Conservation (phyloP, 2,797 vertebrate species). For the Alectoris magna region DNA sequence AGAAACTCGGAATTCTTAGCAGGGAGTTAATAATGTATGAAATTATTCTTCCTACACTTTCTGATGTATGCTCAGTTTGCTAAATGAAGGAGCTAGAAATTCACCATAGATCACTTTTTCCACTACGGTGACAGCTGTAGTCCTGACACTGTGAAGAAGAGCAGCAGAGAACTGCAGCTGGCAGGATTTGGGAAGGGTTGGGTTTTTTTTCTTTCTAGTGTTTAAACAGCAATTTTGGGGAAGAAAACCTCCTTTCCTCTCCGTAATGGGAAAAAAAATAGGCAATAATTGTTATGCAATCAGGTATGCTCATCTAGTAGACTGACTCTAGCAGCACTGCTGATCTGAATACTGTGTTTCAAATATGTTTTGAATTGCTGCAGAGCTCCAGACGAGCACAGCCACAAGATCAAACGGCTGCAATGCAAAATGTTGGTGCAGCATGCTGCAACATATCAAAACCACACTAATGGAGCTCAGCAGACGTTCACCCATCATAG, state of each 20-base stretch:
- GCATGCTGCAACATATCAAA: conserved; percentile 38
- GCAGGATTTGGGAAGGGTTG: background rate
- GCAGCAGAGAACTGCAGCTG: background rate
- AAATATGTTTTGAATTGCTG: conserved; percentile 4
- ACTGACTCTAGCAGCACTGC: conserved; percentile 2
- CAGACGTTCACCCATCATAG: background rate
- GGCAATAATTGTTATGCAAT: background rate
- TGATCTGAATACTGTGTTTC: conserved; percentile 12
- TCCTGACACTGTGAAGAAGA: background rate
- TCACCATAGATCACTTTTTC: background rate
- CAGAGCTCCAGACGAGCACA: background rate
- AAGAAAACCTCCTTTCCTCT: background rate
- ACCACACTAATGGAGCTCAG: conserved; percentile 7
- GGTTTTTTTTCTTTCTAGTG: background rate
- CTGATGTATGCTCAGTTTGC: background rate
- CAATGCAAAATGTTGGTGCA: conserved; percentile 39
- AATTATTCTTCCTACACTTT: conserved; percentile 3
- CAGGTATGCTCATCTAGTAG: background rate
- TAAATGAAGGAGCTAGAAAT: conserved; percentile 10
- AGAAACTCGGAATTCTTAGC: background rate
- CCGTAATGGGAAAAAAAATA: background rate
- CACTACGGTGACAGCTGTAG: background rate
- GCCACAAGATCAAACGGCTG: conserved; percentile 49
- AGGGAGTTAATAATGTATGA: conserved; percentile 20
- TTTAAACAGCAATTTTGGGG: background rate